These are phyloP conservation scores for Pseudopleuronectes americanus DNA, from an alignment of 2,797 vertebrate genomes.

Conservation along the genomic window DNA sequence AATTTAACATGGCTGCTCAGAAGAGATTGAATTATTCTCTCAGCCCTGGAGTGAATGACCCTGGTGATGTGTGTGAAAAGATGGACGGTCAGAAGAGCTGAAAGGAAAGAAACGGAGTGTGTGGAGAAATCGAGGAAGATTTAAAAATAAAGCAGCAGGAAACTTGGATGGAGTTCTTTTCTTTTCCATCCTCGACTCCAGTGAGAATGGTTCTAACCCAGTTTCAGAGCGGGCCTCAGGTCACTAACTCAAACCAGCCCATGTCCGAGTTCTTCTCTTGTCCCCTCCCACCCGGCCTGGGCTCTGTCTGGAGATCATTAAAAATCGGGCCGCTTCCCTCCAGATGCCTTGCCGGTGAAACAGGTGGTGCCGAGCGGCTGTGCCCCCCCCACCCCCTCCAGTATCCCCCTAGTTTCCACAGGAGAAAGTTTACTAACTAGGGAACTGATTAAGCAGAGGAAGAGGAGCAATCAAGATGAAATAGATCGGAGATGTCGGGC, in stretches of 20 bases:
- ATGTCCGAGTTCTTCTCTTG: conserved; percentile 47
- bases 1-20: too few species aligned
- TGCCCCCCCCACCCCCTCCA: not conserved
- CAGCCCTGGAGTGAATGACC: conserved; percentile 2
- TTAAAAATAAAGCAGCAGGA: conserved; percentile 56
- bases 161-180: conserved; percentile 27
- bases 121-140: conserved; percentile 23
- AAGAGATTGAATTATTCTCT: conserved; percentile 8
- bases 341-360: conserved; percentile 68
- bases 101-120: conserved; percentile 28
- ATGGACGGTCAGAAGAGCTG: conserved; percentile 1
- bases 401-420: conserved; percentile 45
- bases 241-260: conserved; percentile 70
- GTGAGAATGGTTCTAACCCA: conserved; percentile 36
- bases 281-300: conserved; percentile 17
- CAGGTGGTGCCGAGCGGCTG: conserved; percentile 62
- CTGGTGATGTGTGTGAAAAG: conserved; percentile 1
- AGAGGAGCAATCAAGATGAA: conserved; percentile 50
- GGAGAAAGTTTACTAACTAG: conserved; percentile 60
- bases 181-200: conserved; percentile 46
- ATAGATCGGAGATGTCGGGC: conserved; percentile 18
- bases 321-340: conserved; percentile 49
- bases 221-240: conserved; percentile 34
- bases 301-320: conserved; percentile 55
- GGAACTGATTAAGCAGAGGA: conserved; percentile 44